Evolutionary conservation across 2,113 vertebrate genomes (phyloP), one percentile per base, ranked within the genome.

Genomic region (Rhineura floridana): DNA sequence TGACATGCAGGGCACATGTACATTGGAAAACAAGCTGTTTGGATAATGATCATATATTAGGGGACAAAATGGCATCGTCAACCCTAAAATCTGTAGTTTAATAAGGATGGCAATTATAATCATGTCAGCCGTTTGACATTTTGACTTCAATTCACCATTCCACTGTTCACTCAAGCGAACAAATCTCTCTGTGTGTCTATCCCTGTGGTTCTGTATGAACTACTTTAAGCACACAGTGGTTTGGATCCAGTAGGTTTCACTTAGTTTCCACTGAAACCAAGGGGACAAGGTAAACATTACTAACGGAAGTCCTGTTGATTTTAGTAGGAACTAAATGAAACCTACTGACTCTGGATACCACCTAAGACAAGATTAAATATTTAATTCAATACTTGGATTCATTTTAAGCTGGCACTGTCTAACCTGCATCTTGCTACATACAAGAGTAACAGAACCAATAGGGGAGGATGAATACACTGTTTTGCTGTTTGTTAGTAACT

Each of bases 41-140:
- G 90, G 79, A n/a, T 44, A 80, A 46, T 78, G 93, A 92, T 86
- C 93, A 81, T 19, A 33, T 50, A 78, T 90, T 46, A 87, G 70
- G 5, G 86, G 78, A 83, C 50, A 85, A 91, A 79, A 92, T 85
- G 30, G 46, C 86, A 93, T 83, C 89, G 87, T n/a, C 87, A 91
- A 69, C 89, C 33, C 84, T 48, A 39, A 36, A 92, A 79, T 3
- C 67, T 91, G 87, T 65, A 89, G 80, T 81, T 93, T 93, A 91
- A 85, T 90, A 91, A 93, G 89, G 85, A 90, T 55, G 83, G 80
- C 81, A 90, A 84, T 85, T 93, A 91, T 87, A 92, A 92, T 91
- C 88, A 93, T 55, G 87, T 42, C 90, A 87, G 94, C 88, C 93
- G 87, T 75, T 69, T 91, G 91, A 94, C 86, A 91, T 86, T 94